Percentiles rank a stretch among this genome's conserved stretches.
Conservation (phyloP, 1,140 invertebrate genomes). For the Aphelenchoides fujianensis region DNA sequence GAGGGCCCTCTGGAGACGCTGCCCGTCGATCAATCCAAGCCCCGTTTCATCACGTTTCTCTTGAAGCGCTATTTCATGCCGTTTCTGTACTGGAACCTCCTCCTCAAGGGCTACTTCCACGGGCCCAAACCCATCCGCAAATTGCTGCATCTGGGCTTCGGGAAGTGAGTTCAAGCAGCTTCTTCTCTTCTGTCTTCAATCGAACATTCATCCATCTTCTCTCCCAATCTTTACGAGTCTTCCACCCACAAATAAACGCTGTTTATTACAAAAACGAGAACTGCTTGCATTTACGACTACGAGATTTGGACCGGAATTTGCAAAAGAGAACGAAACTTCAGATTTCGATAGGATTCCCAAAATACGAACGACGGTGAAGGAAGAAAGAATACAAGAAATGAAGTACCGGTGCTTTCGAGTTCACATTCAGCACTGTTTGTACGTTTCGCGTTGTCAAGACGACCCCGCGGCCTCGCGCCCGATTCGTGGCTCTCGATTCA, state of each 20-base stretch:
- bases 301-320: background rate
- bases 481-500: too few relatives aligned
- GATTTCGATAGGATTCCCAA: background rate
- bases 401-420: background rate
- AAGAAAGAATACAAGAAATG: background rate
- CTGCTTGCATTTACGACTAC: background rate
- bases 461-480: too few relatives aligned
- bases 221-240: background rate
- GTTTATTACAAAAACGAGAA: background rate
- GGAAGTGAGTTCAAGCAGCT: background rate
- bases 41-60: constrained; percentile 76
- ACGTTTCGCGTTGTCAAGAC: too few relatives aligned
- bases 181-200: constrained; percentile 1
- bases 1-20: constrained; percentile 84
- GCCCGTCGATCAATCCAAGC: constrained; percentile 81
- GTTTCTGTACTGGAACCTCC: constrained; percentile 81
- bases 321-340: too few relatives aligned
- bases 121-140: constrained; percentile 76
- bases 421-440: too few relatives aligned
- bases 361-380: background rate
- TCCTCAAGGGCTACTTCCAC: constrained; percentile 83
- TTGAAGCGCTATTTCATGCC: constrained; percentile 87
- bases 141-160: constrained; percentile 62
- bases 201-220: too few relatives aligned
- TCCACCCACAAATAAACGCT: background rate